Evolutionary conservation across 1,140 invertebrate genomes (phyloP).

Genomic region (Drosophila pandora): DNA sequence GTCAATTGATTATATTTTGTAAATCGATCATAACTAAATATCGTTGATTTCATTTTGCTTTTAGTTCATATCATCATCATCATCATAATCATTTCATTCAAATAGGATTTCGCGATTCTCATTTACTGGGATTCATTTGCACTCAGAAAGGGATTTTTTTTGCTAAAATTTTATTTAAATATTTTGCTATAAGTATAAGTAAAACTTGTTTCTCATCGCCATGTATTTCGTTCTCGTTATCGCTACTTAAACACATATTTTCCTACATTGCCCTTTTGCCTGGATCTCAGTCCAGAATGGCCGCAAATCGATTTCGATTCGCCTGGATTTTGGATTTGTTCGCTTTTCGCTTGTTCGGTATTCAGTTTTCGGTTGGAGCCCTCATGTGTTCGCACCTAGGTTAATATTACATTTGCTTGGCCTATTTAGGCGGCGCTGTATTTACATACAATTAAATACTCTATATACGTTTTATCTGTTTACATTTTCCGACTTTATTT

Average conservation of each 20-base stretch:
- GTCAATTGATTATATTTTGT: slow-evolving; percentile 73
- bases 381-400: slow-evolving; percentile 59
- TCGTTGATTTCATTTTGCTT: slow-evolving; percentile 42
- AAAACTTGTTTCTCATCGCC: slow-evolving; percentile 55
- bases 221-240: slow-evolving; percentile 41
- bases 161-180: slow-evolving; percentile 79
- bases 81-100: slow-evolving; percentile 18
- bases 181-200: slow-evolving; percentile 81
- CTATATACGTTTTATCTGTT: slow-evolving; percentile 76
- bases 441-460: slow-evolving; percentile 77
- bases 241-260: slow-evolving; percentile 50
- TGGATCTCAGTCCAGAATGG: slow-evolving; percentile 12
- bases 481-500: slow-evolving; percentile 50
- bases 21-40: slow-evolving; percentile 80
- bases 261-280: slow-evolving; percentile 24
- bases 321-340: slow-evolving; percentile 28
- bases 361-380: slow-evolving; percentile 36
- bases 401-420: slow-evolving; percentile 63
- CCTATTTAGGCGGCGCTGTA: slow-evolving; percentile 39
- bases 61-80: slow-evolving; percentile 5
- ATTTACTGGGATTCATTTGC: slow-evolving; percentile 28
- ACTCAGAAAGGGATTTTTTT: slow-evolving; percentile 59
- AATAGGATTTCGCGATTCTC: slow-evolving; percentile 10
- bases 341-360: slow-evolving; percentile 19
- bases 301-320: slow-evolving; percentile 25